Evolutionary conservation across 1,140 invertebrate species (phyloP), one percentile per base, ranked within the genome.

Genomic region (Protaetia brevitarsis): DNA sequence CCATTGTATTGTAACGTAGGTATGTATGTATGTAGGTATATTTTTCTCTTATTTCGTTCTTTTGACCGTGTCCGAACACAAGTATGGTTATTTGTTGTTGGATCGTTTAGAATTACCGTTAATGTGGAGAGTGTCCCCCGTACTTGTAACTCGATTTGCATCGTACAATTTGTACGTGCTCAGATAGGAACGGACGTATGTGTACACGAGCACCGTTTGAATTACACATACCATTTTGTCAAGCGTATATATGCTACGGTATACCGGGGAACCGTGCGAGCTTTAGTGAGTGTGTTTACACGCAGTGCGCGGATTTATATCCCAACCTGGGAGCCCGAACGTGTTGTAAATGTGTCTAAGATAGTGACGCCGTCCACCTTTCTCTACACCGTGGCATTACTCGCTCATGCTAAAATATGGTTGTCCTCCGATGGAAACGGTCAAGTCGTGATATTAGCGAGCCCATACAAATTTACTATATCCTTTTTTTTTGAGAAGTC

Each of bases 211-310:
- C 41, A 45, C 11, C 41, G 41, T 45, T 45, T 19, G 41, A 45
- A 45, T 45, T 45, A 45, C 41, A 45, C 41, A 45, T 19, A 45
- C 41, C 41, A 45, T 45, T 45, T 45, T 45, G 41, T 45, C 41
- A 45, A 45, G 41, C 16, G 1, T 21, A 13, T 45, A 19, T 13
- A 45, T 21, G 13, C n/a, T n/a, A n/a, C n/a, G n/a, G n/a, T n/a
- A n/a, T n/a, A 13, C 16, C 41, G 41, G 23, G 16, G 11, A 19
- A 45, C 7, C 41, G 41, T 19, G 41, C 13, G 16, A 45, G 41
- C 41, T 45, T 45, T 45, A 19, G 41, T 45, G 8, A 45, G 41
- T 45, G 41, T 45, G 41, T 45, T 45, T 45, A 45, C 41, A 45
- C 41, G 41, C 41, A 45, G 16, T 13, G 13, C 11, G 41, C 11